Base-by-base conservation (phyloP, 2,888 invertebrate genomes). In the Tiphia femorata region DNA sequence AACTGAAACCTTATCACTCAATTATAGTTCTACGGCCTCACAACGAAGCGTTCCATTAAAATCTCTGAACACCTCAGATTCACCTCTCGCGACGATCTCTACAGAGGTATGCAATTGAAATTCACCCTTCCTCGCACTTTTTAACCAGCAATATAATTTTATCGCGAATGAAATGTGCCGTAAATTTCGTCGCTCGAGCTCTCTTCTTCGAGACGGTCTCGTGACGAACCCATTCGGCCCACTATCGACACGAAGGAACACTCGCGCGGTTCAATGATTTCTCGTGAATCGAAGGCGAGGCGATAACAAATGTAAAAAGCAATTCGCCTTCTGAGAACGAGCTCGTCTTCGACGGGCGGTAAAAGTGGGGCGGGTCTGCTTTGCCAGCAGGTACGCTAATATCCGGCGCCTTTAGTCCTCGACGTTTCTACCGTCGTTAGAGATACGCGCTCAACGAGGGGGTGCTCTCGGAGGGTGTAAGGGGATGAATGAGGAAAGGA, bases 331-430 rank as follows among this genome's bases (percentile, higher is more conserved):
- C 51, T n/a, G n/a, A 33, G 30, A 50, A 40, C 30, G 12, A 33
- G 14, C 14, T 50, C n/a, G 43, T 23, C 30, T 6, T 23, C 19
- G 23, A 41, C 10, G 17, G 21, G 30, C 10, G 21, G 12, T 27
- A 8, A 19, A 2, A 19, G 41, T 30, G 42, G 42, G 8, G 17
- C 27, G 21, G 41, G 49, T 25, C 37, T 52, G 50, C 54, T 64
- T 63, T 43, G 42, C 55, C 20, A 42, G 47, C 41, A 47, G 58
- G 44, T 57, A 66, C 50, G 67, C 61, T 70, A 69, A 69, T 68
- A 68, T 68, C 68, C 68, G 70, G 48, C 42, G 14, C 46, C 52
- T 66, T 69, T 60, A 58, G 52, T 63, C 56, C 55, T 23, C 37
- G 56, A 49, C 35, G 40, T n/a, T n/a, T n/a, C 8, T 35, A 30